Base-by-base conservation (phyloP, 2,888 invertebrate genomes). In the Temnothorax unifasciatus region DNA sequence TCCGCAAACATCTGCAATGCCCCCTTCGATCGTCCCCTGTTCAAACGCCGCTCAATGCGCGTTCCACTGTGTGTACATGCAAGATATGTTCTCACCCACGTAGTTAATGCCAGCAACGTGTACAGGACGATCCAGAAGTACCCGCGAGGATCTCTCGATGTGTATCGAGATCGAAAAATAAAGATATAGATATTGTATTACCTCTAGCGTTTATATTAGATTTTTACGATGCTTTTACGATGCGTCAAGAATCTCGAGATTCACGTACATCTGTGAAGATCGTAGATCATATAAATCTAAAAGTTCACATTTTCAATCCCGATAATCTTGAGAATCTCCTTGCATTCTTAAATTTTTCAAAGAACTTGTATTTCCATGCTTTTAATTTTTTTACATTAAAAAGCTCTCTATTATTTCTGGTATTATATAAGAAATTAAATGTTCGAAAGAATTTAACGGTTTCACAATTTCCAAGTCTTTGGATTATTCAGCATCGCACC, bases 81-180 rank as follows among this genome's bases (percentile, higher is more conserved):
- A 69, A 64, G 50, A 75, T 82, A 75, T 66, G 64, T 71, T 52
- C 25, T 82, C 81, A 83, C 69, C 63, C 63, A 85, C 66, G 89
- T 88, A 88, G 88, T 87, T 89, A 77, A 84, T 71, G 82, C 84
- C 87, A 86, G 79, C 50, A 89, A 87, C 74, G 75, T 75, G 81
- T 90, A 89, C 88, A 86, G 77, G 64, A 69, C 66, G 86, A 81
- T 84, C 44, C 69, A 34, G 44, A 69, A 79, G 18, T 59, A 38
- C 25, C 34, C 52, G 5, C n/a, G 66, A 66, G n/a, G 5, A 41
- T 54, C 0, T 54, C 8, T 0, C 25, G 38, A 2, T 9, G 3
- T 52, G 6, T n/a, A 21, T 54, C 13, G 2, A 25, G 13, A 52
- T 18, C 3, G 11, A n/a, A 15, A 29, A 66, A 64, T 52, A 3